Percentiles rank a stretch among this genome's conserved stretches.
Evolutionary conservation across 2,888 invertebrate species (phyloP).

Genomic region (Drosophila eohydei): DNA sequence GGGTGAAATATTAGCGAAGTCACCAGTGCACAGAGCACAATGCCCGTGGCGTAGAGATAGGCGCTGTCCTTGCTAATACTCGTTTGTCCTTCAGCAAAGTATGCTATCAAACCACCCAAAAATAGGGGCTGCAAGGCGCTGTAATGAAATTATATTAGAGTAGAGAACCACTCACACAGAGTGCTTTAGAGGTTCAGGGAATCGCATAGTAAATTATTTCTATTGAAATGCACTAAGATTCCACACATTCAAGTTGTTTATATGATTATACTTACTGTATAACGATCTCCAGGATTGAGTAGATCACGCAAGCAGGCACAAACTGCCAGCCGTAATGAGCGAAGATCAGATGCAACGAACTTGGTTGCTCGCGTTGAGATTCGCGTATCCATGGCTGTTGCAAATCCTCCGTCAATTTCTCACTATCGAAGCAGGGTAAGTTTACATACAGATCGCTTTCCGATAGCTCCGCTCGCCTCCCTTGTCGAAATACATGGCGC

Average conservation of each 20-base stretch:
- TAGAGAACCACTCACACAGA: background rate
- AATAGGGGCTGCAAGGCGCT: slow-evolving; percentile 89
- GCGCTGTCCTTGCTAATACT: slow-evolving; percentile 86
- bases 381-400: slow-evolving; percentile 84
- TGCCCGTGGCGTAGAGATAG: slow-evolving; percentile 88
- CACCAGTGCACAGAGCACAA: slow-evolving; percentile 86
- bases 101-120: slow-evolving; percentile 88
- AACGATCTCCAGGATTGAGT: slow-evolving; percentile 80
- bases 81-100: slow-evolving; percentile 86
- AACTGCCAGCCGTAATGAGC: slow-evolving; percentile 85
- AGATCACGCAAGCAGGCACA: slow-evolving; percentile 78
- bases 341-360: slow-evolving; percentile 84
- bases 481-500: slow-evolving; percentile 75
- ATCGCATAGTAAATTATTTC: no score
- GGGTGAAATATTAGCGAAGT: slow-evolving; percentile 89
- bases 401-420: slow-evolving; percentile 85
- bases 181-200: no score
- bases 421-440: slow-evolving; percentile 85
- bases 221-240: background rate
- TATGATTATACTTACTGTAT: slow-evolving; percentile 76
- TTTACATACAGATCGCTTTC: slow-evolving; percentile 76
- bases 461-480: slow-evolving; percentile 66
- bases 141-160: slow-evolving; percentile 25
- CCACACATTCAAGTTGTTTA: background rate
- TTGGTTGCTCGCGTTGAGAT: slow-evolving; percentile 79